Percentiles rank a stretch among this genome's conserved stretches.
Evolutionary conservation across 2,113 vertebrate genomes (phyloP).

Genomic region (Ceratotherium simum): DNA sequence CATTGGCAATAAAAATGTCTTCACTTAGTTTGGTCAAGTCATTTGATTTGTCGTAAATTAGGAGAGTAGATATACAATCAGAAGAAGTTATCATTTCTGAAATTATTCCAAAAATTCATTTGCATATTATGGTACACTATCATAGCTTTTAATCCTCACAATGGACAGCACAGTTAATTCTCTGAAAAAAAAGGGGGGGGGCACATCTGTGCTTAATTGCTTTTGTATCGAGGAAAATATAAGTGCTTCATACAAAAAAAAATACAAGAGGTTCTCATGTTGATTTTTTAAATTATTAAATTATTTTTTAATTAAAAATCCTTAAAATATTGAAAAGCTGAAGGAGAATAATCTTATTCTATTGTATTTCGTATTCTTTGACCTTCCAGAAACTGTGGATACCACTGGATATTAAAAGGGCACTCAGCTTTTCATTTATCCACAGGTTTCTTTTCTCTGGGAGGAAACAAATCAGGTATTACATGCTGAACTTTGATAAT

Average conservation of each 20-base stretch:
- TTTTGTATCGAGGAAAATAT: not conserved
- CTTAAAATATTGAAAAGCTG: not conserved
- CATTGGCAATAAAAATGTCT: not conserved
- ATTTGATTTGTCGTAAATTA: not conserved
- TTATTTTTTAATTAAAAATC: not conserved
- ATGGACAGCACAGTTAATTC: not conserved
- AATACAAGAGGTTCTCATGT: not conserved
- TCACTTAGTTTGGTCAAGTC: not conserved
- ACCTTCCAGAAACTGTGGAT: not conserved
- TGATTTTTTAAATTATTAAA: not conserved
- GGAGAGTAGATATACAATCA: not conserved
- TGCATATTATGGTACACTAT: not conserved
- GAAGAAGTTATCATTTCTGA: not conserved
- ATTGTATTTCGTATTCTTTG: not conserved
- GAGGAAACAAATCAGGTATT: slow-evolving; percentile 2
- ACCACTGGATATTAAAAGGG: not conserved
- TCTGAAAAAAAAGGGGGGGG: not conserved
- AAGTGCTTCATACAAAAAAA: not conserved
- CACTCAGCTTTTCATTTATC: not conserved
- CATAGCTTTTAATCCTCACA: not conserved
- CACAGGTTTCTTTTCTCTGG: not conserved
- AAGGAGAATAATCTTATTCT: not conserved
- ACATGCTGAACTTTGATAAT: not conserved
- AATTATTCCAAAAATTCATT: not conserved
- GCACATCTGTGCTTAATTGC: not conserved